phyloP scores from a whole-genome alignment of 2,797 vertebrate species.

The Hypotaenidia philippensis region DNA sequence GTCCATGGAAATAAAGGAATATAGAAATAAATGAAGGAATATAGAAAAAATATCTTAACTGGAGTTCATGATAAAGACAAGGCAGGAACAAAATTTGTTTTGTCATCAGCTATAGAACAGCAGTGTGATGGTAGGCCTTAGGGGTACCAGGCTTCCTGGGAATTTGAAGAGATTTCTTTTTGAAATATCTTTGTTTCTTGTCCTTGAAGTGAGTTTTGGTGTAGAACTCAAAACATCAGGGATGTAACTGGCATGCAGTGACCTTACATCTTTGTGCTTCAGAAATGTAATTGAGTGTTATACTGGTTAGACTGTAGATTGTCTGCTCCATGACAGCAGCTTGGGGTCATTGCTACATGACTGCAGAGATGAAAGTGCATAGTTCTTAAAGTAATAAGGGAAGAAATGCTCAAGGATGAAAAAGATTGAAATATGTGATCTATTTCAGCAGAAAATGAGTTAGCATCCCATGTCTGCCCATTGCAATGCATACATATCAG shows the following conservation, averaged over 20 bases:
- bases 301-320: background rate
- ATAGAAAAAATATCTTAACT: background rate
- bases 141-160: background rate
- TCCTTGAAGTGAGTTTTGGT: background rate
- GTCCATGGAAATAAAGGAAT: background rate
- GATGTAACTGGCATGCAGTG: background rate
- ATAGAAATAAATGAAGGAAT: background rate
- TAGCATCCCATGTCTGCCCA: background rate
- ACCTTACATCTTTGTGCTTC: background rate
- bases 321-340: background rate
- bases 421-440: background rate
- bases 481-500: background rate
- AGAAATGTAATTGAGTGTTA: background rate
- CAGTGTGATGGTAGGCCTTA: background rate
- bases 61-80: background rate
- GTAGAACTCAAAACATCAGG: background rate
- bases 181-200: background rate
- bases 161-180: background rate
- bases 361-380: background rate
- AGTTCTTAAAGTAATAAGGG: background rate
- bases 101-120: background rate
- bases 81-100: background rate
- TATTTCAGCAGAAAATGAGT: background rate
- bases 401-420: background rate
- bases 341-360: background rate